A percentile compares a stretch with the other conserved stretches of the same genome.
Conservation (phyloP, 2,797 vertebrate genomes). For the Crocodylus rhombifer region DNA sequence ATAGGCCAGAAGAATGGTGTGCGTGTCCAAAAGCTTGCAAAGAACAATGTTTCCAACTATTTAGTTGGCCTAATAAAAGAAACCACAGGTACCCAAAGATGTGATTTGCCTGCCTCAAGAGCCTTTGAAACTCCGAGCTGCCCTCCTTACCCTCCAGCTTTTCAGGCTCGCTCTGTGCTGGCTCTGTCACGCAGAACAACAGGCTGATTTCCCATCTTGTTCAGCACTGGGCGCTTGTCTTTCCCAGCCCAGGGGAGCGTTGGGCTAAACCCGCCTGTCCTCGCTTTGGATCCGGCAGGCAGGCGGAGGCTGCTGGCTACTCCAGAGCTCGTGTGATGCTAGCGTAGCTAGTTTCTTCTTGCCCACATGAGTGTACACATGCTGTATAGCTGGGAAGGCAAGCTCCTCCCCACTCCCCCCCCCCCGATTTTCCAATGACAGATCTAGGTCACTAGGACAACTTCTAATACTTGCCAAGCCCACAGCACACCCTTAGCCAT, state of each 20-base stretch:
- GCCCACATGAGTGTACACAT: neutral
- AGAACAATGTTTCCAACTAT: too few species aligned
- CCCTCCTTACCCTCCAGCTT: neutral
- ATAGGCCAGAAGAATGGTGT: too few species aligned
- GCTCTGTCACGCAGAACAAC: neutral
- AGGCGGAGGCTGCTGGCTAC: neutral
- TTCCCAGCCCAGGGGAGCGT: neutral
- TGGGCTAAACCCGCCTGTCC: neutral
- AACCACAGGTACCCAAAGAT: too few species aligned
- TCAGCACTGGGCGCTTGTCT: neutral
- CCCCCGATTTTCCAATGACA: slow-evolving; percentile 70
- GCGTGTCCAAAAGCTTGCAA: too few species aligned
- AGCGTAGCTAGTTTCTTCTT: neutral
- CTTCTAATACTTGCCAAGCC: slow-evolving; percentile 62
- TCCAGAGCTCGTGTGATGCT: neutral
- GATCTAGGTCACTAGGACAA: slow-evolving; percentile 79
- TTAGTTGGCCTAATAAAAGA: too few species aligned
- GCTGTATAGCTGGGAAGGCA: slow-evolving; percentile 36
- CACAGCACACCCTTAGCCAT: slow-evolving; percentile 61
- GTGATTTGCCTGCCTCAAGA: neutral
- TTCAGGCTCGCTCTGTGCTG: neutral
- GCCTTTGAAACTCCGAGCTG: neutral
- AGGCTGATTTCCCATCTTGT: neutral
- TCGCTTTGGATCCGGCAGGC: neutral
- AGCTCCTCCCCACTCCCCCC: slow-evolving; percentile 49